Evolutionary conservation across 2,797 vertebrate genomes (phyloP), one percentile per base, ranked within the genome.

Genomic region (Thunnus albacares): DNA sequence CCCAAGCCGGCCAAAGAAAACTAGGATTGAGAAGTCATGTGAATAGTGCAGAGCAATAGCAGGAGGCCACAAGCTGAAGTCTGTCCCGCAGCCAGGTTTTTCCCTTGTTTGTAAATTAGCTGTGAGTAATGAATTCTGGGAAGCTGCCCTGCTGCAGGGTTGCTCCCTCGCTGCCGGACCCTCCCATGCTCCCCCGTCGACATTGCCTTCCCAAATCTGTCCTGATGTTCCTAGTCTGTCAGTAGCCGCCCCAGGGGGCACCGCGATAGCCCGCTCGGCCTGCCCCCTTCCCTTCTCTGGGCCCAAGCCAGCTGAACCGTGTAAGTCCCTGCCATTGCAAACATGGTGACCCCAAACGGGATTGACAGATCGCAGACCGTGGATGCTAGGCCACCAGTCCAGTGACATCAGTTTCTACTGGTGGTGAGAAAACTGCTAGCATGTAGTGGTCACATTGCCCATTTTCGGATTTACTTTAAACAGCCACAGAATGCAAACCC

Each of bases 171-270:
- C 86, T 87, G 94, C 93, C 92, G 94, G 93, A 95, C 95, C 95
- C 95, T 91, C 84, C 87, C 81, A 91, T 90, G 93, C 95, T 96
- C 95, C 95, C 95, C 95, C 87, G 91, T 94, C 90, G 95, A 93
- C 70, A 89, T 95, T 94, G 95, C 96, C 96, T 97, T 95, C 95
- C 94, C 95, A 97, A 97, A 98, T 98, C 96, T 96, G 97, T 97
- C 96, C 96, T 97, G 96, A 97, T 96, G 96, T 95, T 95, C 95
- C 94, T 95, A 94, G 95, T 95, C 96, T 97, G 97, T 97, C 96
- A 97, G 95, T 90, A 93, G 77, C 85, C 93, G 95, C 96, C 97
- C 96, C 85, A 85, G 94, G 97, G 97, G 94, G 95, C 80, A 74
- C 83, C 3, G 83, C 90, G 92, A 92, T 92, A 90, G 90, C 92